These are phyloP conservation scores for Oscheius onirici DNA, from an alignment of 2,888 invertebrate genomes.

Conservation along the genomic window DNA sequence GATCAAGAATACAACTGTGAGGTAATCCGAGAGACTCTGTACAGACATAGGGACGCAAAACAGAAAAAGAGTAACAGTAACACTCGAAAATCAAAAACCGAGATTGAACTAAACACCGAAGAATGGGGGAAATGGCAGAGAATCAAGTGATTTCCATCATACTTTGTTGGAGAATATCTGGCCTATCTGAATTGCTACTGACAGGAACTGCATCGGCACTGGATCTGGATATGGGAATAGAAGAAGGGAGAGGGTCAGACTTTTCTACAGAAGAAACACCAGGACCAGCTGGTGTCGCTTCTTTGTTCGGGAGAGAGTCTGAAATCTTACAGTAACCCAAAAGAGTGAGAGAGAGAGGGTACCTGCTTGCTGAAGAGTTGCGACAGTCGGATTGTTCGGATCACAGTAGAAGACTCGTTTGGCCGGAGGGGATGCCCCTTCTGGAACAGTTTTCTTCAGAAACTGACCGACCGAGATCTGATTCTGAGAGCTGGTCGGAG, in stretches of 20 bases:
- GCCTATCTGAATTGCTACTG: background rate
- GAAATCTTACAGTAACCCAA: background rate
- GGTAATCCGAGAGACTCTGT: too few relatives aligned
- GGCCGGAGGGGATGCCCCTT: background rate
- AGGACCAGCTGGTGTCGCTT: too few relatives aligned
- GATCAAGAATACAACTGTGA: too few relatives aligned
- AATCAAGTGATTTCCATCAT: slow-evolving; percentile 28
- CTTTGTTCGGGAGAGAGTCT: background rate
- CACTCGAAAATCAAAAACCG: background rate
- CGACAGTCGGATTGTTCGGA: slow-evolving; percentile 2
- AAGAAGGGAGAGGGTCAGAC: background rate
- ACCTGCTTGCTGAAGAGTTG: background rate
- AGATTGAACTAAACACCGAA: slow-evolving; percentile 5
- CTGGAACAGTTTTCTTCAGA: background rate
- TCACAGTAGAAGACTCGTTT: slow-evolving; percentile 22
- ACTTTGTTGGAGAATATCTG: slow-evolving; percentile 18
- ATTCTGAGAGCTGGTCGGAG: background rate
- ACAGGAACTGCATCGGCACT: background rate
- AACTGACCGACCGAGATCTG: slow-evolving; percentile 8
- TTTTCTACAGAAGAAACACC: too few relatives aligned
- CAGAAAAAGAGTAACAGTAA: background rate
- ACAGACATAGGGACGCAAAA: background rate
- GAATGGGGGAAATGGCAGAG: background rate
- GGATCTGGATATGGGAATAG: background rate
- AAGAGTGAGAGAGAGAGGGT: background rate